Base-by-base conservation (phyloP, 2,113 vertebrate genomes). In the Pseudorasbora parva region DNA sequence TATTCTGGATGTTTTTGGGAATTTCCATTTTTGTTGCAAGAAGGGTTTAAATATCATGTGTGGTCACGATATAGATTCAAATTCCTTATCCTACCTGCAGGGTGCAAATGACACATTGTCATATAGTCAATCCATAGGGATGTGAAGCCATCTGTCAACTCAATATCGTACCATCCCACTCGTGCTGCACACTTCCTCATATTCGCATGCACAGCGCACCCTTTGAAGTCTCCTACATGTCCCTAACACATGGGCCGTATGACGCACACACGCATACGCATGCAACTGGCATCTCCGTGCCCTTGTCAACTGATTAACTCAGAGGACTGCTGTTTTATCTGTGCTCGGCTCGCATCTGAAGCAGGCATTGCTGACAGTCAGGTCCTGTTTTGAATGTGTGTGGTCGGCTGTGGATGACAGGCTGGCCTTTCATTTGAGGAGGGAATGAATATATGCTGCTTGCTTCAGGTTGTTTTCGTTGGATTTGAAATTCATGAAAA, bases 261-360 rank as follows among this genome's bases (percentile, higher is more conserved):
- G 82, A 68, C 73, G 30, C 73, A 56, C 60, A 19, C 62, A 66
- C 25, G 60, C 82, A 45, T 77, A 78, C 60, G n/a, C 45, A 12
- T 49, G 72, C 47, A 51, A 30, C 47, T 64, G 82, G 56, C 56
- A 45, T 76, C 82, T 77, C 30, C 62, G 11, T 77, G 47, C 25
- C 45, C 62, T 45, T 57, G 62, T 69, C 77, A 56, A n/a, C 60
- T 69, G 83, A 72, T 60, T 56, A 79, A 72, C 23, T 69, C 62
- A 4, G 60, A 66, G 57, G 54, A 57, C 75, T 78, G 76, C 82
- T 84, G 82, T 84, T 84, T 84, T 76, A 84, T 84, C 66, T 56
- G 73, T 0, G 27, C 72, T 49, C 33, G 54, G 17, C 68, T 47
- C n/a, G 45, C 82, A 27, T 78, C 57, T 78, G 14, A 78, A 78